Evolutionary conservation across 1,140 invertebrate genomes (phyloP), one percentile per base, ranked within the genome.

Genomic region (Drosophila leontia): DNA sequence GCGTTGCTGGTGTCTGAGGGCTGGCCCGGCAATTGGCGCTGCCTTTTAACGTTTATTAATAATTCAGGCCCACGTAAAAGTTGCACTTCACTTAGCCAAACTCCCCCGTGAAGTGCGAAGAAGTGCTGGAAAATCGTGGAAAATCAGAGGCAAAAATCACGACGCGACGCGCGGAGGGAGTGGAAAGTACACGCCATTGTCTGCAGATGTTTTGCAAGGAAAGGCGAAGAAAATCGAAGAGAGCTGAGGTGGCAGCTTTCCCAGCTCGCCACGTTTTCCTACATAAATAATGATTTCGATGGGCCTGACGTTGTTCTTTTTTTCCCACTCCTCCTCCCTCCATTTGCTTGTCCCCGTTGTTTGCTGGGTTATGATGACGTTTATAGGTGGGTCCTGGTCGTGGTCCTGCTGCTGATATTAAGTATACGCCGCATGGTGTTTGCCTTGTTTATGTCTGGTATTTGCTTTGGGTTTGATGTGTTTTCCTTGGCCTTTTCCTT

Each of bases 1-100:
- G 23, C 39, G 8, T 15, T 48, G 13, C 50, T 32, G 58, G 45
- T 23, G 59, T 51, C 50, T 26, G 70, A 29, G 45, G 37, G 26
- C 72, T 78, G 57, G 37, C 59, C 19, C 47, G 35, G 59, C 75
- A 71, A 78, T 78, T 58, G 76, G 59, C 75, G 59, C 44, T 79
- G 62, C 69, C 78, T 80, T 80, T 80, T 80, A 80, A 75, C 78
- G 76, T 80, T 80, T 80, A 80, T 80, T 80, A 80, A 80, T 80
- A 80, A 80, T 80, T 80, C 76, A 80, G 62, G 68, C 69, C 57
- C 76, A 80, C 78, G 70, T 80, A 80, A 80, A 80, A 80, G 78
- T 80, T 80, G 67, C 56, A 68, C 78, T 64, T 75, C 78, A 80
- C 78, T 80, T 80, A 80, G 64, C 76, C 60, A 63, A 62, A 68